Evolutionary conservation across 1,140 invertebrate genomes (phyloP), one percentile per base, ranked within the genome.

Genomic region (Chironomus tepperi): DNA sequence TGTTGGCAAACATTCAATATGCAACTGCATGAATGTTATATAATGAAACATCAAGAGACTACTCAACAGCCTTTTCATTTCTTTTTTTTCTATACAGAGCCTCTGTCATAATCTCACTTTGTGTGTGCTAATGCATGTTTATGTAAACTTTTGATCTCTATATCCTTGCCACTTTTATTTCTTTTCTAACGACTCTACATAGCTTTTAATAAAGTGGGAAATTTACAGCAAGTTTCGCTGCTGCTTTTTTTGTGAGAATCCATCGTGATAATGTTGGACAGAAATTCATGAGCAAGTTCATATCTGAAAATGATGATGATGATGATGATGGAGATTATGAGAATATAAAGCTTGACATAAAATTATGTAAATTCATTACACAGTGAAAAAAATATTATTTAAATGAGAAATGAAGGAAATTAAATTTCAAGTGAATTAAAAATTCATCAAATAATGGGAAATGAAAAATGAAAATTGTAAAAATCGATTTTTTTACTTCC

Each of bases 1-100:
- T 57, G 47, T 57, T 57, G 47, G 47, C 47, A 57, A 57, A 57
- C 47, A 15, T 57, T 57, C 47, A 57, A 57, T 57, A 57, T 57
- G 5, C 47, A 15, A 57, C 3, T 57, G 47, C 47, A 57, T 57
- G 12, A 57, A 57, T n/a, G 12, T 57, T 57, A 57, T n/a, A 57
- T 57, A 57, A 57, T 57, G 47, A 57, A 15, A 5, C 47, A 57
- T 57, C 47, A 57, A 57, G 47, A 57, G 12, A 57, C 12, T 57
- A 15, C 47, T 57, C 47, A 57, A 57, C 47, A 57, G 12, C 47
- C 8, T 47, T 15, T 47, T 47, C 43, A 47, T 47, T 15, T 47
- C 15, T 10, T 47, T 47, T 7, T 34, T 34, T 5, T 2, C 5
- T 34, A 5, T 34, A 34, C 24, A 34, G n/a, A n/a, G 24, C 24